Percentiles rank a stretch among this genome's conserved stretches.
These are phyloP conservation scores for Corythornis cristatus DNA, from an alignment of 2,113 vertebrate genomes.

Conservation along the genomic window DNA sequence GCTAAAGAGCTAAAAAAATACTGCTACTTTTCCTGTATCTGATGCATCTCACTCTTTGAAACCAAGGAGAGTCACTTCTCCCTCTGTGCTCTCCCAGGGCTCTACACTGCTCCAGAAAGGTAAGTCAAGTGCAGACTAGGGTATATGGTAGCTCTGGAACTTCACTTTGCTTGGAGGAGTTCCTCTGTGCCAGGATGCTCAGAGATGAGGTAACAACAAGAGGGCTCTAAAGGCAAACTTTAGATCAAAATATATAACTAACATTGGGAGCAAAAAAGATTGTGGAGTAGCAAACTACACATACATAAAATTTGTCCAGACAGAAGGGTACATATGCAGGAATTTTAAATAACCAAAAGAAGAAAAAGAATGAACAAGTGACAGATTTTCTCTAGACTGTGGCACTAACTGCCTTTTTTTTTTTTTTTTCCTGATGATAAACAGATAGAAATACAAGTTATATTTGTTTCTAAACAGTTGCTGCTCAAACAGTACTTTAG, in stretches of 20 bases:
- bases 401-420: background rate
- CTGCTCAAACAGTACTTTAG: background rate
- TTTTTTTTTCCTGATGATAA: background rate
- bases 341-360: background rate
- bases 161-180: background rate
- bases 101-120: background rate
- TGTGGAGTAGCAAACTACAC: background rate
- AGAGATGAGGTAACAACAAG: background rate
- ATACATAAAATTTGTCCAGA: background rate
- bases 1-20: background rate
- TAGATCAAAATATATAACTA: background rate
- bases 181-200: background rate
- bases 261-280: background rate
- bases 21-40: background rate
- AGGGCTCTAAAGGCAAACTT: background rate
- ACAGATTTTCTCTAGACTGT: background rate
- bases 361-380: background rate
- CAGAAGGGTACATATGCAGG: fast-evolving
- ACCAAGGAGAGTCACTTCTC: background rate
- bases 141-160: background rate
- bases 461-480: background rate
- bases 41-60: background rate
- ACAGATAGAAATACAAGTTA: background rate
- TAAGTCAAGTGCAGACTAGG: background rate
- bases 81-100: background rate